Conservation (phyloP, 1,140 invertebrate genomes). For the Cheumatopsyche charites region DNA sequence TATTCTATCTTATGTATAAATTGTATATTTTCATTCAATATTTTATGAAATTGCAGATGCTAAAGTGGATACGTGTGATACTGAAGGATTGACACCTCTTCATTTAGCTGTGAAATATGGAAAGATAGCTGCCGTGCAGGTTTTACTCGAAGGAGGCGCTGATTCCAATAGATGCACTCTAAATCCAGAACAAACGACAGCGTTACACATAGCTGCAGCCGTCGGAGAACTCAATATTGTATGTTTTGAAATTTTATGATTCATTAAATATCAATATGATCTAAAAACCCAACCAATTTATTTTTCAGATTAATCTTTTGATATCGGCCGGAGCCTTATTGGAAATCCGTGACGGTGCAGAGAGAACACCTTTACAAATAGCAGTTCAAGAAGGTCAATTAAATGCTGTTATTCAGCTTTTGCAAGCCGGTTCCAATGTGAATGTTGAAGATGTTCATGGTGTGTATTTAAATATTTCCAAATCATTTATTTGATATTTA, state of each 20-base stretch:
- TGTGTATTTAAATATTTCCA: background rate
- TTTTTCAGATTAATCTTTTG: conserved; percentile 44
- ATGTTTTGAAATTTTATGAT: background rate
- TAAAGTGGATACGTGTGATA: conserved; percentile 40
- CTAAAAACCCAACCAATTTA: background rate
- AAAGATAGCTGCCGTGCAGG: conserved; percentile 27
- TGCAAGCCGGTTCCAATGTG: conserved; percentile 41
- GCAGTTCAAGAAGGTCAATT: conserved; percentile 36
- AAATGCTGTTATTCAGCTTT: conserved; percentile 30
- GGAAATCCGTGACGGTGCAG: conserved; percentile 42
- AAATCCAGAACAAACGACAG: conserved; percentile 32
- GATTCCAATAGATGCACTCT: conserved; percentile 36
- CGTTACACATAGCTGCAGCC: conserved; percentile 45
- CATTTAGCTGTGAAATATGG: conserved; percentile 44
- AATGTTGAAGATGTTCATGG: conserved; percentile 42
- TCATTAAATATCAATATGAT: background rate
- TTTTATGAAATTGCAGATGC: conserved; percentile 34
- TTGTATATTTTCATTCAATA: too few species aligned
- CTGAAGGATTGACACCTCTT: conserved; percentile 41
- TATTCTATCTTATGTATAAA: background rate
- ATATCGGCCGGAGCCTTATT: conserved; percentile 38
- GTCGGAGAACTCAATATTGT: conserved; percentile 40
- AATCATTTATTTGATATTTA: background rate
- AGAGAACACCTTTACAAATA: conserved; percentile 38
- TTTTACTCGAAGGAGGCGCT: conserved; percentile 36